phyloP scores from a whole-genome alignment of 2,797 vertebrate genomes.

The Alcedo atthis region DNA sequence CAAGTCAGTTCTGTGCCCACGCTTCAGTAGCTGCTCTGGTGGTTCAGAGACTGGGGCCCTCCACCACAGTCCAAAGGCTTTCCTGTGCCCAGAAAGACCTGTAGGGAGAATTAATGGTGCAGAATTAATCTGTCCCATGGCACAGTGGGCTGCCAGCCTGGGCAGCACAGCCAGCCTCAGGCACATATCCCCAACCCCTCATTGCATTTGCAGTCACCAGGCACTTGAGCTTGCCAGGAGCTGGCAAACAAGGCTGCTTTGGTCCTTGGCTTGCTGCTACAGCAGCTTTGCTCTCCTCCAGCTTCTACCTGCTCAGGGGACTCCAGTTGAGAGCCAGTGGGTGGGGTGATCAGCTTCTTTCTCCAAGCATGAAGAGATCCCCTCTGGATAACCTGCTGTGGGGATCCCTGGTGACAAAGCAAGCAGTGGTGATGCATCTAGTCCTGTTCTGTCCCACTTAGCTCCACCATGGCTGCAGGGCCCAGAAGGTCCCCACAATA shows the following conservation, averaged over 20 bases:
- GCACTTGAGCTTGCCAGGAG: neutral
- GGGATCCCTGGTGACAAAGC: neutral
- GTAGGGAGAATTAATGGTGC: neutral
- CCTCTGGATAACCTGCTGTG: neutral
- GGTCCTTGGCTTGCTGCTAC: neutral
- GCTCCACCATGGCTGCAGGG: neutral
- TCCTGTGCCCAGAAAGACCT: neutral
- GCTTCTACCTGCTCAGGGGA: neutral
- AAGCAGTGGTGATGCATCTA: neutral
- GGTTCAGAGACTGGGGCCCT: neutral
- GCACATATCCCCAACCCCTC: accelerated
- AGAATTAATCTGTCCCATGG: neutral
- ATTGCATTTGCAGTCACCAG: neutral
- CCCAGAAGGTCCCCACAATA: neutral
- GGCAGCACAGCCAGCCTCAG: neutral
- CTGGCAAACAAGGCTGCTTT: neutral
- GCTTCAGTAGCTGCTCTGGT: neutral
- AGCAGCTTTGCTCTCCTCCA: neutral
- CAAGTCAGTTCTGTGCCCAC: neutral
- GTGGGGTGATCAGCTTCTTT: neutral
- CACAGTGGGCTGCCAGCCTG: neutral
- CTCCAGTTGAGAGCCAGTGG: accelerated
- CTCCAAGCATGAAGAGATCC: neutral
- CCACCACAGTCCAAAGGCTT: neutral
- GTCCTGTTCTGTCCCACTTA: neutral